Evolutionary conservation across 2,113 vertebrate species (phyloP).

Genomic region (Onychostoma macrolepis): DNA sequence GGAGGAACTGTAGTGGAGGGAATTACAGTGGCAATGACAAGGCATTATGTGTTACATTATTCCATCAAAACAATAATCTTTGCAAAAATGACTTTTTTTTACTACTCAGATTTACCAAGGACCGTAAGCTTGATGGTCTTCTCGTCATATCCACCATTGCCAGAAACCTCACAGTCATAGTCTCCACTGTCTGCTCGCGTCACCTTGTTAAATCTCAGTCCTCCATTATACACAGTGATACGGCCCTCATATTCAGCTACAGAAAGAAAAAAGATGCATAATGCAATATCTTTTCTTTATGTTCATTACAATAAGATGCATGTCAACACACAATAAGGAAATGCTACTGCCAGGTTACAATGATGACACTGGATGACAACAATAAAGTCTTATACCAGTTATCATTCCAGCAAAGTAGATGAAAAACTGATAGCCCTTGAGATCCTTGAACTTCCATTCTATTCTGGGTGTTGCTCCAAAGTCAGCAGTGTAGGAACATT

Average conservation of each 20-base stretch:
- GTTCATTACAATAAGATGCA: not conserved
- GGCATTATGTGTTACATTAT: not conserved
- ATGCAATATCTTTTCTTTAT: not conserved
- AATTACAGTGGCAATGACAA: not conserved
- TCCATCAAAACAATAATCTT: not conserved
- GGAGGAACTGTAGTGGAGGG: constrained; percentile 69
- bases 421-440: constrained; percentile 62
- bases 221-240: constrained; percentile 52
- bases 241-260: constrained; percentile 62
- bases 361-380: not conserved
- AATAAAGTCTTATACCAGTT: constrained; percentile 63
- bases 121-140: constrained; percentile 64
- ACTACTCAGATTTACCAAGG: constrained; percentile 64
- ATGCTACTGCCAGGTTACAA: not conserved
- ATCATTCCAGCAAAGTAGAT: constrained; percentile 62
- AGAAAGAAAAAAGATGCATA: constrained; percentile 5
- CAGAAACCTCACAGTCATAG: constrained; percentile 73
- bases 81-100: not conserved
- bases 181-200: constrained; percentile 68
- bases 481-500: constrained; percentile 66
- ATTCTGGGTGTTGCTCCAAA: constrained; percentile 69
- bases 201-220: constrained; percentile 68
- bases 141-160: constrained; percentile 54
- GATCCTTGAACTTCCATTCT: constrained; percentile 75
- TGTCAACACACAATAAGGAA: not conserved